Evolutionary conservation across 2,113 vertebrate genomes (phyloP).

Genomic region (Galbula dea): DNA sequence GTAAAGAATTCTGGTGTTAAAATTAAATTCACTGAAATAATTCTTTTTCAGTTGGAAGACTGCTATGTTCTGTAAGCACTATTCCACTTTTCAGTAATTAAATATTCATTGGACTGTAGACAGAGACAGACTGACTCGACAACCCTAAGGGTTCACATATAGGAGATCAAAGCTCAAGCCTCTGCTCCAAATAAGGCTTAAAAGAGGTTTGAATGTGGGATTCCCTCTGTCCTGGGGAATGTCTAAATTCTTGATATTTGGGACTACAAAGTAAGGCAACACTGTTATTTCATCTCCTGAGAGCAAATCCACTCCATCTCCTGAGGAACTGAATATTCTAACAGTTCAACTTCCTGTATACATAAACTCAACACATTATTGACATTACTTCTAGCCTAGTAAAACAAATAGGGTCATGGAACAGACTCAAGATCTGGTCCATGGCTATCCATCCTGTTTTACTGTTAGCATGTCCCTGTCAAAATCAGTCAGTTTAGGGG

Average conservation of each 20-base stretch:
- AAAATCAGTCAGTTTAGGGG: not conserved
- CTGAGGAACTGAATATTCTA: not conserved
- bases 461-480: not conserved
- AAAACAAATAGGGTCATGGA: not conserved
- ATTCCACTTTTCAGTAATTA: slow-evolving; percentile 13
- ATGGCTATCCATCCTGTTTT: not conserved
- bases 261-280: not conserved
- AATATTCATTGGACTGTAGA: not conserved
- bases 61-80: slow-evolving; percentile 9
- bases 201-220: not conserved
- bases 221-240: not conserved
- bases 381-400: not conserved
- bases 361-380: not conserved
- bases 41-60: not conserved
- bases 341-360: not conserved
- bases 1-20: not conserved
- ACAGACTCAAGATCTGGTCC: not conserved
- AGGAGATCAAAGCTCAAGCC: slow-evolving; percentile 1
- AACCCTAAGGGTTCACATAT: not conserved
- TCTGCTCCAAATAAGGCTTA: not conserved
- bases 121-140: not conserved
- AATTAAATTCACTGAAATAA: not conserved
- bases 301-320: not conserved
- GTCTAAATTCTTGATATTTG: not conserved
- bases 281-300: not conserved